Evolutionary conservation across 1,140 invertebrate species (phyloP).

Genomic region (Dendroctonus valens): DNA sequence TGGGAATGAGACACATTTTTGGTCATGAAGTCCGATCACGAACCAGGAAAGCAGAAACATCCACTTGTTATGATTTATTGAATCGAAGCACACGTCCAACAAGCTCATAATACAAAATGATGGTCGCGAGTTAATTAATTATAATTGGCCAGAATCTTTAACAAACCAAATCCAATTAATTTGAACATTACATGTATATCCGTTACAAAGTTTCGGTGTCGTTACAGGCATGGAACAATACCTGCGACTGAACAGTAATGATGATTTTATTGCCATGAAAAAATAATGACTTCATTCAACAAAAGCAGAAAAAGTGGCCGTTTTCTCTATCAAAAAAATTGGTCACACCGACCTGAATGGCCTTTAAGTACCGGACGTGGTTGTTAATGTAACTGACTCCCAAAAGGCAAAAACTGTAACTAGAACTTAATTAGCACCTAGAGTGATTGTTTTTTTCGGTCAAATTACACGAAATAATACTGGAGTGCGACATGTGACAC

Average conservation of each 20-base stretch:
- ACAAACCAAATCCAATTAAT: slow-evolving; percentile 9
- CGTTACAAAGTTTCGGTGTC: slow-evolving; percentile 13
- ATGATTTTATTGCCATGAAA: slow-evolving; percentile 5
- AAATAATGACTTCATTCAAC: slow-evolving; percentile 15
- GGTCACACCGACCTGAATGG: slow-evolving; percentile 4
- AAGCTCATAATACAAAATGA: no score
- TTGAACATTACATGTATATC: slow-evolving; percentile 6
- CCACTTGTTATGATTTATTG: no score
- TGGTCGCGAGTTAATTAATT: background rate
- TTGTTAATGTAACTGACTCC: background rate
- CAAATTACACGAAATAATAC: no score
- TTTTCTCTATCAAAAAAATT: slow-evolving; percentile 9
- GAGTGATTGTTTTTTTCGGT: background rate
- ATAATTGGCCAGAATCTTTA: slow-evolving; percentile 4
- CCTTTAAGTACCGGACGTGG: slow-evolving; percentile 3
- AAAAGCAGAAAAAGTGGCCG: slow-evolving; percentile 6
- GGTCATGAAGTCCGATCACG: no score
- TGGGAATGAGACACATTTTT: no score
- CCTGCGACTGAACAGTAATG: background rate
- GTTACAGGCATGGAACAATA: background rate
- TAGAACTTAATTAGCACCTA: slow-evolving; percentile 7
- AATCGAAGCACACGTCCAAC: no score
- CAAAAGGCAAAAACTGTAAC: slow-evolving; percentile 4
- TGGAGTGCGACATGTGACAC: slow-evolving; percentile 4
- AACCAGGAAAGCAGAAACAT: no score